These are phyloP conservation scores for Microtus montanus DNA, from an alignment of 2,113 vertebrate species.

Conservation along the genomic window DNA sequence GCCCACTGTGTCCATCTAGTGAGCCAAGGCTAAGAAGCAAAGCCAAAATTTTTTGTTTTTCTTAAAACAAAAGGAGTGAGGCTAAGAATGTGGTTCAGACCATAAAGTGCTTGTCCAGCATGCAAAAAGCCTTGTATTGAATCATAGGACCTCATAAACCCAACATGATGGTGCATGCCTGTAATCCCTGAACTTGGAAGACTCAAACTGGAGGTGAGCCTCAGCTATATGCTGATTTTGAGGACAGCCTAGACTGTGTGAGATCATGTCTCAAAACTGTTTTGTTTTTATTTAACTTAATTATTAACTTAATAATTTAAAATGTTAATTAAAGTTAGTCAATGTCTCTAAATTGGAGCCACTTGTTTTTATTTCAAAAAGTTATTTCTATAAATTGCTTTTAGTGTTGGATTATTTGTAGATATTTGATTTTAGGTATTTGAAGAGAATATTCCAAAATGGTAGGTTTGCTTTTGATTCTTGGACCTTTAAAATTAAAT, in stretches of 20 bases:
- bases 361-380: slow-evolving; percentile 12
- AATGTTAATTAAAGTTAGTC: not conserved
- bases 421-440: slow-evolving; percentile 8
- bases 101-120: not conserved
- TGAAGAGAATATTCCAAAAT: not conserved
- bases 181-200: not conserved
- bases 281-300: slow-evolving; percentile 27
- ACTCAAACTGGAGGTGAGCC: not conserved
- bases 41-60: too few species aligned
- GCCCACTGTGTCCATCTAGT: not conserved
- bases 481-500: not conserved
- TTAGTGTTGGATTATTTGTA: not conserved
- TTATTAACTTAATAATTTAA: not conserved
- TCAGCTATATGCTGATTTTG: too few species aligned
- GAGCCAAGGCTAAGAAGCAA: not conserved
- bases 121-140: not conserved
- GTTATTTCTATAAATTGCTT: not conserved
- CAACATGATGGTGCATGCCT: not conserved
- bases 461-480: not conserved
- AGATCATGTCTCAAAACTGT: not conserved
- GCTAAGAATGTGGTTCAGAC: not conserved
- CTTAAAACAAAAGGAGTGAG: not conserved
- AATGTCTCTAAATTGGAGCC: not conserved
- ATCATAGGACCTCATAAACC: too few species aligned
- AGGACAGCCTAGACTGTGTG: not conserved